phyloP scores from a whole-genome alignment of 2,888 invertebrate species.

The Plutella xylostella region DNA sequence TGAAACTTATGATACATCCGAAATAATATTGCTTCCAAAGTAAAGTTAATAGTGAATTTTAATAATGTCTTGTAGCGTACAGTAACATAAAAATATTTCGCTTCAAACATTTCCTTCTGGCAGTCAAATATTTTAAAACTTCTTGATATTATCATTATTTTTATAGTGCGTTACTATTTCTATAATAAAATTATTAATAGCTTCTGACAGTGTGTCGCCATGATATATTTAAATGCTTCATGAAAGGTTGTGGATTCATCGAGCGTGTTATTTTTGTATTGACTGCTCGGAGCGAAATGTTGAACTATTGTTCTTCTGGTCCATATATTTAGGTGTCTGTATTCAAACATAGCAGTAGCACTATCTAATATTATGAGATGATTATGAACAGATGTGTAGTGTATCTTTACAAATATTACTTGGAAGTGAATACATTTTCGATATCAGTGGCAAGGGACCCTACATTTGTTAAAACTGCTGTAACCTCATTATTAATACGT shows the following conservation, averaged over 20 bases:
- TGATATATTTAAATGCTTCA: conserved; percentile 12
- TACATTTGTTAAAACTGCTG: too few relatives aligned
- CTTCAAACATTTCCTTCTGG: conserved; percentile 29
- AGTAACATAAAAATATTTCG: conserved; percentile 17
- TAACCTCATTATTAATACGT: too few relatives aligned
- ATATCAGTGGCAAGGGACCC: too few relatives aligned
- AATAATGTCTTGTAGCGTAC: conserved; percentile 28
- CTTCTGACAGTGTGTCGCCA: too few relatives aligned
- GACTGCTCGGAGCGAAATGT: conserved; percentile 27
- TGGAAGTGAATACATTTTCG: too few relatives aligned
- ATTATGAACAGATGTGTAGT: conserved; percentile 1
- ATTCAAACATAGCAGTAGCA: neutral
- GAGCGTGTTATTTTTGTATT: conserved; percentile 20
- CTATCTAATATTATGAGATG: neutral
- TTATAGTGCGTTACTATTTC: conserved; percentile 15
- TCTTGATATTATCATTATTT: conserved; percentile 17
- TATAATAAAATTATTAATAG: conserved; percentile 11
- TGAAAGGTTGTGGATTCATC: conserved; percentile 36
- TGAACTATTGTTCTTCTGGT: neutral
- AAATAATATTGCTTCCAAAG: conserved; percentile 62
- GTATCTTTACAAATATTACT: neutral
- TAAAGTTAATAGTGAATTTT: conserved; percentile 41
- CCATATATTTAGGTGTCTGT: conserved; percentile 1
- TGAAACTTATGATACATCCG: conserved; percentile 56
- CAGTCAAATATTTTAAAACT: conserved; percentile 22